Conservation (phyloP, 2,113 vertebrate genomes). For the Lichenostomus cassidix region DNA sequence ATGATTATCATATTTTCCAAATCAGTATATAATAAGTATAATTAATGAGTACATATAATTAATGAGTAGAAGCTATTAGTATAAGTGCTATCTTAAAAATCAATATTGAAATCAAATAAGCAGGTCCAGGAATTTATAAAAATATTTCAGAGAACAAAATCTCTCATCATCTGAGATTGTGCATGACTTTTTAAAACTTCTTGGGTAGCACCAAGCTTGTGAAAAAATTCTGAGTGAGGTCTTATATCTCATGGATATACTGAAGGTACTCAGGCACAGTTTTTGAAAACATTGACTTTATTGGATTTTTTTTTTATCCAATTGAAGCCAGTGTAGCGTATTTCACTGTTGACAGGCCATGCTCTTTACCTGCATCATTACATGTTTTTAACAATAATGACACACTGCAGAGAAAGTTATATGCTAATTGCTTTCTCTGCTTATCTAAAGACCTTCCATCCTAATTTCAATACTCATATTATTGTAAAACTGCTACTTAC, state of each 20-base stretch:
- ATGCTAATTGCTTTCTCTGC: neutral
- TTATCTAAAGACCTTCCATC: neutral
- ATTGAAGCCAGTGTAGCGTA: neutral
- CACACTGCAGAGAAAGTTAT: neutral
- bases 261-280: neutral
- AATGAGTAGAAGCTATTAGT: neutral
- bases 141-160: neutral
- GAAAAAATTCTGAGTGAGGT: neutral
- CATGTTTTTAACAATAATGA: neutral
- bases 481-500: neutral
- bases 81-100: neutral
- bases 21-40: neutral
- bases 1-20: neutral
- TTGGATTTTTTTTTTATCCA: neutral
- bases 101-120: neutral
- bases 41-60: neutral
- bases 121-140: neutral
- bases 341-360: neutral
- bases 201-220: neutral
- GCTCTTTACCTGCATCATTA: neutral
- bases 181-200: neutral
- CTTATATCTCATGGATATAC: neutral
- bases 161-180: neutral
- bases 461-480: neutral
- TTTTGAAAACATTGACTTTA: neutral